Conservation (phyloP, 2,113 vertebrate genomes). For the Nanger granti region DNA sequence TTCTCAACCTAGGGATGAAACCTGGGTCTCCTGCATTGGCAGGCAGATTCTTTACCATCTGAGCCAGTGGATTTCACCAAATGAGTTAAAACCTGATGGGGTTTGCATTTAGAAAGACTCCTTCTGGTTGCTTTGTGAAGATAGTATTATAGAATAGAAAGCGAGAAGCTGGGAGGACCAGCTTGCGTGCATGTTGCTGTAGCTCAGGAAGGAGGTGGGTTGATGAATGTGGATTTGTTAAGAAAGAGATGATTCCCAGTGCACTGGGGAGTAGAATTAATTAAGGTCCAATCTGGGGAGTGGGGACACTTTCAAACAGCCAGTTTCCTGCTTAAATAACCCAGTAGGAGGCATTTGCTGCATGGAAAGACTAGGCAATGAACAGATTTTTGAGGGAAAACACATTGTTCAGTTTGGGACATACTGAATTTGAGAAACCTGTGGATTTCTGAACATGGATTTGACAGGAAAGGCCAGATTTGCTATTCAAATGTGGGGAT, state of each 20-base stretch:
- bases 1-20: not conserved
- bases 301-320: not conserved
- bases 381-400: not conserved
- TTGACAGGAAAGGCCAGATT: not conserved
- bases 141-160: not conserved
- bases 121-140: not conserved
- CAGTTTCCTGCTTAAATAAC: not conserved
- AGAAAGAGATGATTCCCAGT: not conserved
- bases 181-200: not conserved
- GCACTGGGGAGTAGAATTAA: not conserved
- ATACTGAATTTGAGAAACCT: not conserved
- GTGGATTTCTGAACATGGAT: not conserved
- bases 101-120: not conserved
- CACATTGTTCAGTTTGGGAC: not conserved
- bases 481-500: not conserved
- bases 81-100: not conserved
- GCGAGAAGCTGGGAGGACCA: not conserved
- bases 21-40: not conserved
- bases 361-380: not conserved
- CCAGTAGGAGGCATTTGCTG: not conserved
- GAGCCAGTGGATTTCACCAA: not conserved
- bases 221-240: not conserved
- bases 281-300: not conserved
- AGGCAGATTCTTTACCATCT: not conserved
- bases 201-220: not conserved